Conservation (phyloP, 2,113 vertebrate genomes). For the Stigmatopora nigra region DNA sequence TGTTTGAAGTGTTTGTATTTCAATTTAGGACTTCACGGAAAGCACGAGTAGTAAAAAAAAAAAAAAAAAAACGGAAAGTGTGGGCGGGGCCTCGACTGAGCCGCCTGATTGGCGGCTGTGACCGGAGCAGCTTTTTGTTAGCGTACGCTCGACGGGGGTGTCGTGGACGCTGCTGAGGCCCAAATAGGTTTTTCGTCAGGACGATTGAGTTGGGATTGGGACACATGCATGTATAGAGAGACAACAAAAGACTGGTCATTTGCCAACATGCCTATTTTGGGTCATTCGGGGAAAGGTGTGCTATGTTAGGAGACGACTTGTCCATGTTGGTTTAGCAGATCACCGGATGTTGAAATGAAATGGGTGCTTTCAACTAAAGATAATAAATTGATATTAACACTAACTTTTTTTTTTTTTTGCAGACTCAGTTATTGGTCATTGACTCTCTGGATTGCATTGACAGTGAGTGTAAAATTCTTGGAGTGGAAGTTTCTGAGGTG, state of each 20-base stretch:
- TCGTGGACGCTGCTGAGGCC: conserved; percentile 20
- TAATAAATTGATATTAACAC: conserved; percentile 75
- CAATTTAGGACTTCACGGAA: conserved; percentile 7
- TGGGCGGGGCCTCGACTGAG: conserved; percentile 46
- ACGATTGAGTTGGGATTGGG: conserved; percentile 62
- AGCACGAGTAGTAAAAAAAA: neutral
- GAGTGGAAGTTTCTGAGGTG: too few relatives aligned
- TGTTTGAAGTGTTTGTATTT: conserved; percentile 24
- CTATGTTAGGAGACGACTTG: conserved; percentile 36
- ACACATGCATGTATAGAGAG: conserved; percentile 63
- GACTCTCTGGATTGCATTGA: too few relatives aligned
- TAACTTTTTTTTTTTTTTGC: neutral
- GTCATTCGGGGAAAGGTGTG: conserved; percentile 36
- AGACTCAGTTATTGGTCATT: too few relatives aligned
- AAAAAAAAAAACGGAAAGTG: neutral
- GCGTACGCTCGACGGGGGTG: conserved; percentile 1
- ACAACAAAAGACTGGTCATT: conserved; percentile 42
- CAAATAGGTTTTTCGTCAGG: conserved; percentile 28
- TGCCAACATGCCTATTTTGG: conserved; percentile 8
- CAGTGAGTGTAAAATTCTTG: too few relatives aligned
- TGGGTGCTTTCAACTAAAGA: conserved; percentile 60
- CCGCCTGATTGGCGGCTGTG: conserved; percentile 55
- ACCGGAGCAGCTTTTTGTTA: conserved; percentile 40
- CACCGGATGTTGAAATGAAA: conserved; percentile 38
- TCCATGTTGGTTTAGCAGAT: conserved; percentile 11